These are phyloP conservation scores for Danaus chrysippus DNA, from an alignment of 2,888 invertebrate genomes.

Conservation along the genomic window DNA sequence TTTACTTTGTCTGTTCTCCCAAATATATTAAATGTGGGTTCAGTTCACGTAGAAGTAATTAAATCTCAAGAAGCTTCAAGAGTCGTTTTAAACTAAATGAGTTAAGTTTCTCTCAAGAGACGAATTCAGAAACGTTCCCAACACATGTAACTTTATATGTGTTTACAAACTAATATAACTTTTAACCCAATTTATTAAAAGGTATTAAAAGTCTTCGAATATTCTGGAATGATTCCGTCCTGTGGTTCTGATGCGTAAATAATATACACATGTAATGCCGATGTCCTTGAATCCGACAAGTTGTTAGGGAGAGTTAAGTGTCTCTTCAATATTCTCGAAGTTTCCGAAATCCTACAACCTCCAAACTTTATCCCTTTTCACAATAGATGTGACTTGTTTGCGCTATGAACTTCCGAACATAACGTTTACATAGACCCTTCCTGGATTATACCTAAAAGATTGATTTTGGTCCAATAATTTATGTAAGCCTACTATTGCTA, in stretches of 20 bases:
- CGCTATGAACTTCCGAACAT: neutral
- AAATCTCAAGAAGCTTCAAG: constrained; percentile 16
- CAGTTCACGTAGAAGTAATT: constrained; percentile 16
- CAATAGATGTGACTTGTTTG: constrained; percentile 24
- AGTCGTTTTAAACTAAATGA: constrained; percentile 19
- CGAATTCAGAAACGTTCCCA: constrained; percentile 10
- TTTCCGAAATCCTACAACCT: constrained; percentile 22
- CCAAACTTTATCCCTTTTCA: constrained; percentile 21
- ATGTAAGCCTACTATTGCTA: no score
- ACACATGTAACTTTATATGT: neutral
- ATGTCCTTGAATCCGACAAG: constrained; percentile 19
- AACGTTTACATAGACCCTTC: no score
- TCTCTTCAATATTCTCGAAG: constrained; percentile 21
- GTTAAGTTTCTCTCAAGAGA: constrained; percentile 10
- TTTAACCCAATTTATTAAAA: constrained; percentile 8
- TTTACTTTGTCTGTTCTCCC: neutral
- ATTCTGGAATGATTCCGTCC: constrained; percentile 1
- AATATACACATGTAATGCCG: neutral
- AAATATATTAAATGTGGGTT: neutral
- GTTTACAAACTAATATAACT: constrained; percentile 20
- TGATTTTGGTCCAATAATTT: no score
- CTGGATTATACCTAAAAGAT: no score
- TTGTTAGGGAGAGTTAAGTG: constrained; percentile 21
- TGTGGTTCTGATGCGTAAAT: no score
- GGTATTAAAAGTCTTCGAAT: constrained; percentile 2